These are phyloP conservation scores for Sarcophilus harrisii DNA, from an alignment of 2,797 vertebrate genomes.

Conservation along the genomic window DNA sequence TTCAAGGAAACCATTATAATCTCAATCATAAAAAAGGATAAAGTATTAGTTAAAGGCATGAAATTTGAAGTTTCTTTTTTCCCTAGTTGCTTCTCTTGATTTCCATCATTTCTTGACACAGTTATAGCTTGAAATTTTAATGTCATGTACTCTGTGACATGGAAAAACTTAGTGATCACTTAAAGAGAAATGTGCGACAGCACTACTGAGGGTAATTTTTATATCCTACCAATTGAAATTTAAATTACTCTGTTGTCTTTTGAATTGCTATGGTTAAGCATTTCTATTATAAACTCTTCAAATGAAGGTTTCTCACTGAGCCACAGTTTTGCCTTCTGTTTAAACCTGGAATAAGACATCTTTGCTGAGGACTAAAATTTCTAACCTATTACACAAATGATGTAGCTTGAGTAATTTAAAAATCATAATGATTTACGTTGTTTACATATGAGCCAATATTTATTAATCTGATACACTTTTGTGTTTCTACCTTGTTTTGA, in stretches of 20 bases:
- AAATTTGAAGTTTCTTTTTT: slow-evolving; percentile 34
- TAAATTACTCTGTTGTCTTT: slow-evolving; percentile 71
- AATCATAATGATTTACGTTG: not conserved
- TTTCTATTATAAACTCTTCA: slow-evolving; percentile 65
- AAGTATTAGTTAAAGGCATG: slow-evolving; percentile 45
- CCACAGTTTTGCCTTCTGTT: slow-evolving; percentile 18
- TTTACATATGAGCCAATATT: slow-evolving; percentile 8
- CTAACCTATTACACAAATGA: slow-evolving; percentile 39
- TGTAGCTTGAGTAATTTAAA: slow-evolving; percentile 25
- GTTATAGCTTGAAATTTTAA: slow-evolving; percentile 61
- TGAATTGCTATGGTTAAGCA: slow-evolving; percentile 65
- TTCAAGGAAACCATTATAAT: not conserved
- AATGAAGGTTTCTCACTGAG: slow-evolving; percentile 29
- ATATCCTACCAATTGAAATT: slow-evolving; percentile 55
- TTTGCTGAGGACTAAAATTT: slow-evolving; percentile 37
- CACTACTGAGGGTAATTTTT: slow-evolving; percentile 62
- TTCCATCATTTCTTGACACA: slow-evolving; percentile 4
- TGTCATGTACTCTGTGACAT: slow-evolving; percentile 53
- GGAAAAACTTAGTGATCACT: slow-evolving; percentile 67
- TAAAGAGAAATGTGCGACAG: slow-evolving; percentile 57
- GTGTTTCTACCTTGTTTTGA: slow-evolving; percentile 10
- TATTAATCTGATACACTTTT: not conserved
- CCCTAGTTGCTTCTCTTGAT: slow-evolving; percentile 31
- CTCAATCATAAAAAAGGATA: not conserved
- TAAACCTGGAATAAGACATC: slow-evolving; percentile 32